Evolutionary conservation across 2,797 vertebrate genomes (phyloP).

Genomic region (Calcarius lapponicus): DNA sequence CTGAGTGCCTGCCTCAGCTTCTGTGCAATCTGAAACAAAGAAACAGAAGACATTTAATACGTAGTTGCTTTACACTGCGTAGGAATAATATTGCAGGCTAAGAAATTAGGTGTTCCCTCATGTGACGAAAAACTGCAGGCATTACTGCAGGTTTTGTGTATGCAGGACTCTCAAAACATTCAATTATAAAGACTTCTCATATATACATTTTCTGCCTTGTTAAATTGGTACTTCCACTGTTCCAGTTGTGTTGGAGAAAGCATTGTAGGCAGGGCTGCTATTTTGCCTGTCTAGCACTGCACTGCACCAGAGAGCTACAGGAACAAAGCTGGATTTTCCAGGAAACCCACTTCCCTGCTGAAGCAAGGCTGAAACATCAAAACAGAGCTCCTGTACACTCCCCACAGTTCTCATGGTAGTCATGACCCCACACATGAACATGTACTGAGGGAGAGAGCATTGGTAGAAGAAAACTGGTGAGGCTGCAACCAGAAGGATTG

Average conservation of each 20-base stretch:
- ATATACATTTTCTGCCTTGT: not conserved
- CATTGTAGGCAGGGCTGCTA: not conserved
- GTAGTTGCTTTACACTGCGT: not conserved
- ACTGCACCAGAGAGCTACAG: not conserved
- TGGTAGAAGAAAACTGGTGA: not conserved
- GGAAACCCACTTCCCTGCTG: not conserved
- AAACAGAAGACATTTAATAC: not conserved
- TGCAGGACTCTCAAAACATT: not conserved
- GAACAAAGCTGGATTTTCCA: not conserved
- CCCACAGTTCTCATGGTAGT: not conserved
- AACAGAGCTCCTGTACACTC: not conserved
- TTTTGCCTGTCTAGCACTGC: not conserved
- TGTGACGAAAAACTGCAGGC: not conserved
- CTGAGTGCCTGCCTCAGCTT: slow-evolving; percentile 95
- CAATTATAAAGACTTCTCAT: not conserved
- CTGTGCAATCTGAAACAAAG: slow-evolving; percentile 87
- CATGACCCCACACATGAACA: too few relatives aligned
- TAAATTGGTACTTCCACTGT: not conserved
- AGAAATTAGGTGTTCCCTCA: not conserved
- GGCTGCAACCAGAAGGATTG: not conserved
- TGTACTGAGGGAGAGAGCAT: not conserved
- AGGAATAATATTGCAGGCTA: not conserved
- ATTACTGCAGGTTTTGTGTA: not conserved
- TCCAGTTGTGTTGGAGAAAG: not conserved
- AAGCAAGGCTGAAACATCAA: not conserved